Conservation (phyloP, 1,140 invertebrate genomes). For the Coelopa frigida region DNA sequence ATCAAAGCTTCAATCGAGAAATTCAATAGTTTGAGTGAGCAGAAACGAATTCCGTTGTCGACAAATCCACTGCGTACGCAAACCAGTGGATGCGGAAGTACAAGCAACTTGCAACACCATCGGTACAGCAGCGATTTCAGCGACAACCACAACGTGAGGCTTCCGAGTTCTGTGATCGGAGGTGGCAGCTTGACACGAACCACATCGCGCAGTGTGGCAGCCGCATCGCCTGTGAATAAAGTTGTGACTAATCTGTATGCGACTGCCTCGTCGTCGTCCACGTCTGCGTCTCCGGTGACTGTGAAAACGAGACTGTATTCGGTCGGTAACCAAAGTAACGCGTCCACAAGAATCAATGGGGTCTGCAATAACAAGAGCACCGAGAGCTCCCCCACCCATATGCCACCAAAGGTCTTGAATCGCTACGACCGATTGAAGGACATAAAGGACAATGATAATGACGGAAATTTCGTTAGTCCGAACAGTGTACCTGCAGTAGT, state of each 20-base stretch:
- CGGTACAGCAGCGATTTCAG: conserved; percentile 29
- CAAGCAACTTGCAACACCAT: conserved; percentile 31
- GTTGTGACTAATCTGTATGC: conserved; percentile 7
- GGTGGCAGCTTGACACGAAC: conserved; percentile 34
- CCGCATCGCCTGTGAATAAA: conserved; percentile 5
- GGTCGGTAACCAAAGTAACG: no score
- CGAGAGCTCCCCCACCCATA: no score
- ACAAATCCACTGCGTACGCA: conserved; percentile 14
- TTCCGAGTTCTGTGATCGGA: conserved; percentile 26
- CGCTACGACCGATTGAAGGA: no score
- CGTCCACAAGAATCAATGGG: no score
- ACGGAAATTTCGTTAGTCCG: no score
- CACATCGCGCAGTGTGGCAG: conserved; percentile 18
- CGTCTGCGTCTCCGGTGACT: no score
- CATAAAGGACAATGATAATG: no score
- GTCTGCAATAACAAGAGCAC: no score
- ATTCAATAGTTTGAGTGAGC: conserved; percentile 36
- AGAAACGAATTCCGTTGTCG: conserved; percentile 17
- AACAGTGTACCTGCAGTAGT: no score
- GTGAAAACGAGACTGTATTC: no score
- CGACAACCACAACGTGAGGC: conserved; percentile 12
- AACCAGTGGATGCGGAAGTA: conserved; percentile 20
- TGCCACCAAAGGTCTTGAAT: no score
- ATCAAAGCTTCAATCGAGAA: conserved; percentile 42
- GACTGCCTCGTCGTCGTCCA: conserved; percentile 10